These are phyloP conservation scores for Intellagama lesueurii DNA, from an alignment of 2,797 vertebrate genomes.

Conservation along the genomic window DNA sequence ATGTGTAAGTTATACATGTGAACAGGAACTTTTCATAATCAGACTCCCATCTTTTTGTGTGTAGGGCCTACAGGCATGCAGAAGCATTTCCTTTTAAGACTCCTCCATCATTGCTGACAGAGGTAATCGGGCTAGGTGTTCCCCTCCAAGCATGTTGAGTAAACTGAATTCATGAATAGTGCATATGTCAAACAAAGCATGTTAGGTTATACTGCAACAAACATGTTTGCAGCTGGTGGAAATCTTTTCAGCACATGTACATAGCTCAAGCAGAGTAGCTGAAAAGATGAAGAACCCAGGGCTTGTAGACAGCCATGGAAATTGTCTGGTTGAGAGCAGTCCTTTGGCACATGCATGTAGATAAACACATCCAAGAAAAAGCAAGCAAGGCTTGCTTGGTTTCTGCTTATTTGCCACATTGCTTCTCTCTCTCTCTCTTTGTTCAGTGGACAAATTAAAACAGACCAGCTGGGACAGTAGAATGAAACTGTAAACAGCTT, in stretches of 20 bases:
- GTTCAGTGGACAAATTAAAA: background rate
- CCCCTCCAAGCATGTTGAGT: too few species aligned
- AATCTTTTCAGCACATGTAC: background rate
- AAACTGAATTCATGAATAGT: too few species aligned
- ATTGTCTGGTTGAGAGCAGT: background rate
- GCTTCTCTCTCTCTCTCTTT: fast-evolving
- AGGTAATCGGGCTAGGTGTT: too few species aligned
- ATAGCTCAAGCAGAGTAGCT: constrained; percentile 40
- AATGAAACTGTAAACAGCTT: background rate
- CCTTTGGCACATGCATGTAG: background rate
- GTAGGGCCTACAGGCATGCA: too few species aligned
- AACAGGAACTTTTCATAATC: too few species aligned
- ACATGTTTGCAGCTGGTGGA: background rate
- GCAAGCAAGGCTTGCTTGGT: background rate
- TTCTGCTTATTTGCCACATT: background rate
- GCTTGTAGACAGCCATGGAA: constrained; percentile 35
- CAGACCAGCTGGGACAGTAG: background rate
- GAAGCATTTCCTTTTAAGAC: too few species aligned
- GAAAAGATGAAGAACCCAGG: background rate
- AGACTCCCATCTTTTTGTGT: too few species aligned
- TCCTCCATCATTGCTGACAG: too few species aligned
- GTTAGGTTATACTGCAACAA: background rate
- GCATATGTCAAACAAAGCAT: too few species aligned
- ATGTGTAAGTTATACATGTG: too few species aligned
- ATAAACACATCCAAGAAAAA: background rate